Percentiles rank a stretch among this genome's conserved stretches.
These are phyloP conservation scores for Mus spretus DNA, from an alignment of 2,797 vertebrate genomes.

Conservation along the genomic window DNA sequence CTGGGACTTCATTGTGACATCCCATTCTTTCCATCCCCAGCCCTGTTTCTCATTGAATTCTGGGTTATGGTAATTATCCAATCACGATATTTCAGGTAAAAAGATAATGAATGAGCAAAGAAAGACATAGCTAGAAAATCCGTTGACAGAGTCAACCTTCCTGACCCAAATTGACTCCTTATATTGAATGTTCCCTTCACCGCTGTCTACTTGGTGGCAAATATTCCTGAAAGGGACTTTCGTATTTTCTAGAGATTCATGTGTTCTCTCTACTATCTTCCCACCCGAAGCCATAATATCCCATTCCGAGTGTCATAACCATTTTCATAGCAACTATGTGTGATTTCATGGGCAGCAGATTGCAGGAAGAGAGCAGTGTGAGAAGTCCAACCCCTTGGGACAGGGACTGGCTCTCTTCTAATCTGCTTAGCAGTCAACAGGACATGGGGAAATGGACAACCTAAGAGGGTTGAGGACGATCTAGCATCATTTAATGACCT, in stretches of 20 bases:
- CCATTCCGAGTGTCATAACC: slow-evolving; percentile 39
- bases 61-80: slow-evolving; percentile 17
- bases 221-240: slow-evolving; percentile 55
- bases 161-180: not conserved
- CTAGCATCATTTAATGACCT: slow-evolving; percentile 1
- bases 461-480: slow-evolving; percentile 12
- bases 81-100: not conserved
- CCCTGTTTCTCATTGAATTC: not conserved
- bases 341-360: slow-evolving; percentile 73
- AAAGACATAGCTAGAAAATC: not conserved
- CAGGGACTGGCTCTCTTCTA: slow-evolving; percentile 26
- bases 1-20: not conserved
- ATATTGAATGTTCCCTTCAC: not conserved
- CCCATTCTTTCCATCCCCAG: not conserved
- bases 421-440: slow-evolving; percentile 62
- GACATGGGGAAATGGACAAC: slow-evolving; percentile 37
- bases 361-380: not conserved
- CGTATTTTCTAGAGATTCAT: slow-evolving; percentile 45
- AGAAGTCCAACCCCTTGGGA: slow-evolving; percentile 73
- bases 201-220: not conserved
- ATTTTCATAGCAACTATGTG: slow-evolving; percentile 76
- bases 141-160: not conserved
- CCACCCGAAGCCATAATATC: slow-evolving; percentile 73
- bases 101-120: not conserved
- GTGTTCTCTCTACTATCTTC: slow-evolving; percentile 56